These are phyloP conservation scores for Rhizoglyphus robini DNA, from an alignment of 1,140 invertebrate species.

Conservation along the genomic window DNA sequence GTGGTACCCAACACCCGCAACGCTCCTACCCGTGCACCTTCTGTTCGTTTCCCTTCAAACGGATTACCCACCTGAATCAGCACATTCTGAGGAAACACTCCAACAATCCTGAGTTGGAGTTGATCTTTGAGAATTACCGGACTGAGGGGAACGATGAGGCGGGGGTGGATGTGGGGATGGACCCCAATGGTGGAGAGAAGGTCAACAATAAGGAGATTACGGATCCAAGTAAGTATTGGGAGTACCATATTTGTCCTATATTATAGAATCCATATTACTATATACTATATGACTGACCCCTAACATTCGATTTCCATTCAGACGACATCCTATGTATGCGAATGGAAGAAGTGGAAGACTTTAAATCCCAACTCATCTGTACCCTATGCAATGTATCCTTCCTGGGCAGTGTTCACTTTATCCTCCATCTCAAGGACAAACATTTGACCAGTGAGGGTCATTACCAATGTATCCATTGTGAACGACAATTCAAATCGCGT, in stretches of 20 bases:
- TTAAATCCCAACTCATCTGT: neutral
- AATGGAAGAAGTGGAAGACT: neutral
- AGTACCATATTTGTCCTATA: too few relatives aligned
- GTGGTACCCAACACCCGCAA: neutral
- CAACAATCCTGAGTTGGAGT: neutral
- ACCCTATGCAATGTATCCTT: neutral
- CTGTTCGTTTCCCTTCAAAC: neutral
- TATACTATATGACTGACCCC: too few relatives aligned
- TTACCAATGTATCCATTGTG: neutral
- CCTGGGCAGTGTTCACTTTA: neutral
- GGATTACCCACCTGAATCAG: slow-evolving; percentile 1
- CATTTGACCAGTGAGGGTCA: neutral
- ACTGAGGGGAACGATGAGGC: neutral
- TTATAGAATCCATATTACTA: too few relatives aligned
- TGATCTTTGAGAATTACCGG: neutral
- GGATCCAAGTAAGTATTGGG: too few relatives aligned
- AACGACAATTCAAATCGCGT: neutral
- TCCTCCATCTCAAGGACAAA: neutral
- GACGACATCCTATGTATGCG: too few relatives aligned
- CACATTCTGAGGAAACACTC: slow-evolving; percentile 4
- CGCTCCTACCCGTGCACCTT: neutral
- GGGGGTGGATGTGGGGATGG: neutral
- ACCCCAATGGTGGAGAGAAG: too few relatives aligned
- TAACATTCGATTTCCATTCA: too few relatives aligned
- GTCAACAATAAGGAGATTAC: too few relatives aligned